Base-by-base conservation (phyloP, 2,888 invertebrate species). In the Netelia melanura region DNA sequence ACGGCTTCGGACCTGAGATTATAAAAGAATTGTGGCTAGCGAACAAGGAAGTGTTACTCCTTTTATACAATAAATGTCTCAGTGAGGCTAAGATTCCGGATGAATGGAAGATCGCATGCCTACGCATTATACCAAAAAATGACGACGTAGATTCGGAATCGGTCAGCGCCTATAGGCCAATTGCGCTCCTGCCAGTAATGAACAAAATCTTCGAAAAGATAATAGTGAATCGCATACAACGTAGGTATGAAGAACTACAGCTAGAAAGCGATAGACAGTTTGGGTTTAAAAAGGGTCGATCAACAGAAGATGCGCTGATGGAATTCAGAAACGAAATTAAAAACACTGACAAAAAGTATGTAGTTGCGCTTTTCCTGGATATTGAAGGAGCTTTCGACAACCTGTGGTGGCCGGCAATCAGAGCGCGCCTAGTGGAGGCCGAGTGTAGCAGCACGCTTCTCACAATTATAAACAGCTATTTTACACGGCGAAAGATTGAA, bases 151-250 rank as follows among this genome's bases (percentile, higher is more conserved):
- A 2, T 25, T 8, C 82, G 86, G 61, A 65, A n/a, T 14, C 38
- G 21, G 9, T 8, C 0, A 89, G 89, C 68, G 88, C 90, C 3
- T 91, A 91, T 10, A 72, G 90, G 1, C 90, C 91, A 0, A 88
- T 92, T 0, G 90, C 91, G 0, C 81, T 92, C 0, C 88, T 92
- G 1, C 82, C 91, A 0, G 80, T 91, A 0, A 61, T 92, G 5
- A 90, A 90, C 0, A 92, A 92, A 21, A 38, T 92, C 0, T 44
- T 91, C 0, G 91, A 92, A 21, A 83, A 89, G 0, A 79, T 90
- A 0, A 80, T 92, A 0, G 1, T 91, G 0, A 0, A 0, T 0
- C 84, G 90, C 10, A 88, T 91, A 0, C 88, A 90, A 0, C n/a
- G 2, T 2, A 17, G 58, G 52, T 74, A 85, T 23, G 25, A 25